A percentile compares a stretch with the other conserved stretches of the same genome.
Conservation (phyloP, 2,113 vertebrate species). For the Petaurus breviceps region DNA sequence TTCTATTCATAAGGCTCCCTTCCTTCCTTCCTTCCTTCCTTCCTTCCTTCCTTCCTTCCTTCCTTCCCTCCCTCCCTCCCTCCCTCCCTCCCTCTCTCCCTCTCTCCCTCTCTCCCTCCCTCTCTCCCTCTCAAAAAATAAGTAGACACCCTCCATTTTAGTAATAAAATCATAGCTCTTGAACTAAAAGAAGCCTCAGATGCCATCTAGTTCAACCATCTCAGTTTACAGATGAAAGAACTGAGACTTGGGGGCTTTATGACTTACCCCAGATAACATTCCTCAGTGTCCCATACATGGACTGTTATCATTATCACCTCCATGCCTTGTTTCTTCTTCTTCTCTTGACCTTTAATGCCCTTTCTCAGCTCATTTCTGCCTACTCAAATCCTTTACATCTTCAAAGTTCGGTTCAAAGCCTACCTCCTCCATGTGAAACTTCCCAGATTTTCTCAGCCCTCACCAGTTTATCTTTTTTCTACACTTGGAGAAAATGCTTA, state of each 20-base stretch:
- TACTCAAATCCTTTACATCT: background rate
- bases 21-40: too few species aligned
- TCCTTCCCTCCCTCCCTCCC: too few species aligned
- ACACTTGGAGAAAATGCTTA: background rate
- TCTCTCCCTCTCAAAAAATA: background rate
- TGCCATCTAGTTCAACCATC: too few species aligned
- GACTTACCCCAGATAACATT: background rate
- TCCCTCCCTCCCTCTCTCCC: fast-evolving
- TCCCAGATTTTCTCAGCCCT: background rate
- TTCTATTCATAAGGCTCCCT: background rate
- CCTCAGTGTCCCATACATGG: background rate
- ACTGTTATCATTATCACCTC: background rate
- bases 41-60: fast-evolving
- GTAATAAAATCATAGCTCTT: background rate
- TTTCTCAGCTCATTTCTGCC: background rate
- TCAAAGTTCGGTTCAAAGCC: background rate
- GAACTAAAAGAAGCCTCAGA: too few species aligned
- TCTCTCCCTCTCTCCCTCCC: fast-evolving
- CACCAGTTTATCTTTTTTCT: background rate
- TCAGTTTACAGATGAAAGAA: background rate
- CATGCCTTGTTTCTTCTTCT: background rate
- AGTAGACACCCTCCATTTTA: background rate
- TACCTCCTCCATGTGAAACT: background rate
- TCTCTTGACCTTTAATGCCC: background rate
- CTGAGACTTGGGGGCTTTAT: background rate